Evolutionary conservation across 1,140 invertebrate genomes (phyloP), one percentile per base, ranked within the genome.

Genomic region (Drosophila rufa): DNA sequence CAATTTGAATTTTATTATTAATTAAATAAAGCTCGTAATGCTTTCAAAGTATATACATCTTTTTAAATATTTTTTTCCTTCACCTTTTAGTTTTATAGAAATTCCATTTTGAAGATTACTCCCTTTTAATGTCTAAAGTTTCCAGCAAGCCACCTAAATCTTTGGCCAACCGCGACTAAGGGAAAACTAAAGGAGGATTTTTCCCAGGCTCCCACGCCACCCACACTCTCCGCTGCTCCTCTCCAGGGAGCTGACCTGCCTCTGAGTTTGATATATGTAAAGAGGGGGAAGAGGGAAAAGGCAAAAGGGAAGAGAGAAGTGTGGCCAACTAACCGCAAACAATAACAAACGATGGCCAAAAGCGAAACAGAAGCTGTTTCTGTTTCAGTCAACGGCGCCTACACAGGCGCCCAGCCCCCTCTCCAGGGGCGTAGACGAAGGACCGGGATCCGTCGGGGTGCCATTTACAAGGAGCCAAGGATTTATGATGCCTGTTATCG

Each of bases 401-500:
- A 67, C 58, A 57, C 46, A 33, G 36, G 12, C 43, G 12, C 2
- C 1, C n/a, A 4, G 5, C 45, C 9, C 33, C 9, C 19, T 51
- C 46, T 36, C 30, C 38, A 12, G 46, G 43, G 38, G 14, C 17
- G 36, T 38, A 40, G 22, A 43, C 46, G 11, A 43, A 2, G 45
- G 45, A 42, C 33, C 11, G 57, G 70, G 40, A 62, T 74, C 62
- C 65, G 75, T 80, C 59, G 71, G 74, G 66, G 42, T 68, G 84
- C 69, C 84, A 89, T 87, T 89, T 87, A 77, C 74, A 84, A 65
- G 85, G 58, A 76, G 83, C 67, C 78, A 81, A 90, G 85, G 85
- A 89, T 89, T 89, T 89, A 89, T 89, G 85, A 89, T 81, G 75
- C 85, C 89, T 90, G 85, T 89, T 89, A 89, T 90, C 85, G 85